These are phyloP conservation scores for Aramus guarauna DNA, from an alignment of 2,113 vertebrate genomes.

Conservation along the genomic window DNA sequence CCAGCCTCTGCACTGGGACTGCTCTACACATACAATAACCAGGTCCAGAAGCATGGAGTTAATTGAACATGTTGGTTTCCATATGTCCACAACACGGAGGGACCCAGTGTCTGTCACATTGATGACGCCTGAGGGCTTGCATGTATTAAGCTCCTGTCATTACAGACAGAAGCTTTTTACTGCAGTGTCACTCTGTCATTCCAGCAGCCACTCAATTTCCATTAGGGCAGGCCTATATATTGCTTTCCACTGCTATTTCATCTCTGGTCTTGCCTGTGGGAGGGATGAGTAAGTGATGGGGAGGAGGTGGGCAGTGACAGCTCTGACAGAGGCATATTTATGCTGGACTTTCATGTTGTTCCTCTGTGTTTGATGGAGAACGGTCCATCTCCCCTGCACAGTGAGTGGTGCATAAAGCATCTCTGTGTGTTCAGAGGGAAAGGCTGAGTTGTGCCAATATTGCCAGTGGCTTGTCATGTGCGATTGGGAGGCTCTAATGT, in stretches of 20 bases:
- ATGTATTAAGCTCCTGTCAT: neutral
- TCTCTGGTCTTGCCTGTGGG: neutral
- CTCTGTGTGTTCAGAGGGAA: conserved; percentile 1
- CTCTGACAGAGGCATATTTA: conserved; percentile 31
- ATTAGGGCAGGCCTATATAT: neutral
- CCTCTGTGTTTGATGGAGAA: neutral
- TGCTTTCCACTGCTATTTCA: neutral
- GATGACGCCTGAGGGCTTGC: neutral
- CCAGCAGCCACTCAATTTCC: neutral
- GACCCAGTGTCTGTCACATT: neutral
- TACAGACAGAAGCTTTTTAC: neutral
- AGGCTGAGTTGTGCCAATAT: neutral
- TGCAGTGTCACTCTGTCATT: neutral
- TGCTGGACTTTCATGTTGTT: conserved; percentile 1
- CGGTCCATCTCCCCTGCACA: neutral
- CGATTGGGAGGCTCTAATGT: neutral
- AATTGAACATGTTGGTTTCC: neutral
- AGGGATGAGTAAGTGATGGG: conserved; percentile 29
- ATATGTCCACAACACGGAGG: neutral
- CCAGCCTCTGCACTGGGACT: neutral
- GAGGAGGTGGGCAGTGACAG: neutral
- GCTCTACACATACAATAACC: neutral
- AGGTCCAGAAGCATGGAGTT: neutral
- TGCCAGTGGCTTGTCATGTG: neutral
- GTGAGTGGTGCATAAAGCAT: neutral